phyloP scores from a whole-genome alignment of 2,888 invertebrate species.

The Drosophila flavopinicola region DNA sequence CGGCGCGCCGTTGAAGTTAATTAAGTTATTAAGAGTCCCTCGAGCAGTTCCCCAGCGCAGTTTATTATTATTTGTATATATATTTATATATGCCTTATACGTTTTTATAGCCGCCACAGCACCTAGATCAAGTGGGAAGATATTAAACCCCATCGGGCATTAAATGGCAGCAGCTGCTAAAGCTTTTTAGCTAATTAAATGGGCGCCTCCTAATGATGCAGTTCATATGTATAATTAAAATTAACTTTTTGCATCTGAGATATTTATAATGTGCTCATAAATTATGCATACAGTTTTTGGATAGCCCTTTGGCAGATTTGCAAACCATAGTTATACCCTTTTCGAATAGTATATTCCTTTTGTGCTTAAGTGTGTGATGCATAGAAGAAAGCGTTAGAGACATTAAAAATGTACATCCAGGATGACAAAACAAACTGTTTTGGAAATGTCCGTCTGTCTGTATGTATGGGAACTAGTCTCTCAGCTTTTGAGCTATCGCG shows the following conservation, averaged over 20 bases:
- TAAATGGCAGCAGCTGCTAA: conserved; percentile 19
- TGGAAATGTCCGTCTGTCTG: no score
- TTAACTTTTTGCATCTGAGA: conserved; percentile 10
- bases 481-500: no score
- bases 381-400: no score
- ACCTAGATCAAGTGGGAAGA: conserved; percentile 69
- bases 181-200: conserved; percentile 71
- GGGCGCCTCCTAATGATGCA: conserved; percentile 29
- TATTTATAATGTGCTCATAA: conserved; percentile 23
- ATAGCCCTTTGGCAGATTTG: neutral
- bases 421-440: no score
- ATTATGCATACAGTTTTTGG: conserved; percentile 8
- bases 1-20: conserved; percentile 59
- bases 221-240: conserved; percentile 21
- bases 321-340: neutral
- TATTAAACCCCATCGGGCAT: conserved; percentile 38
- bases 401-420: no score
- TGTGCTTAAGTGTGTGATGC: no score
- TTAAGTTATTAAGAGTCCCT: conserved; percentile 72
- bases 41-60: conserved; percentile 28
- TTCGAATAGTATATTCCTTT: no score
- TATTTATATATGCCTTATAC: conserved; percentile 20
- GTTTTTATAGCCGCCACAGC: conserved; percentile 53
- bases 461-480: no score
- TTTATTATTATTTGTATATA: conserved; percentile 40